Evolutionary conservation across 2,113 vertebrate genomes (phyloP).

Genomic region (Corynorhinus townsendii): DNA sequence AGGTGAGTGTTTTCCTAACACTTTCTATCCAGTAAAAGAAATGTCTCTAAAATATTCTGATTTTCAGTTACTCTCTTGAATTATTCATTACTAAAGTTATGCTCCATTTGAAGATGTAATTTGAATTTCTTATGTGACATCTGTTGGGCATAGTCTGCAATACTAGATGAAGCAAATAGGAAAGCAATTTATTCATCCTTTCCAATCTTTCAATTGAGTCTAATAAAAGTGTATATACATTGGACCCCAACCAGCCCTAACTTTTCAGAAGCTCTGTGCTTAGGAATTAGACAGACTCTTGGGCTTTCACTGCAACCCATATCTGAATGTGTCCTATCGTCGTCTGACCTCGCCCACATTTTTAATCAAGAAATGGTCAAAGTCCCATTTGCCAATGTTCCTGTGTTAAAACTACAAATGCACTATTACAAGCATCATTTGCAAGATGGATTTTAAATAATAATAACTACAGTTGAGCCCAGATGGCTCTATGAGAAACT

Average conservation of each 20-base stretch:
- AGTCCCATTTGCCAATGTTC: neutral
- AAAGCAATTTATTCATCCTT: constrained; percentile 76
- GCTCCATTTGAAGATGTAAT: constrained; percentile 79
- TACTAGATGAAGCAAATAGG: constrained; percentile 74
- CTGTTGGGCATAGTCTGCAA: constrained; percentile 77
- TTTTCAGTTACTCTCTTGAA: constrained; percentile 74
- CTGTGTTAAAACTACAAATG: neutral
- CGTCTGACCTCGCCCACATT: neutral
- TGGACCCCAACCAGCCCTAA: constrained; percentile 50
- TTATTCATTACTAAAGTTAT: constrained; percentile 80
- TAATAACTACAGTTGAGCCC: neutral
- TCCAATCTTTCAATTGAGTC: constrained; percentile 70
- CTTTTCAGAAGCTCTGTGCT: constrained; percentile 43
- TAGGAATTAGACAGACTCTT: constrained; percentile 8
- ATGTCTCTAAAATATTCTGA: constrained; percentile 72
- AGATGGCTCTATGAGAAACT: neutral
- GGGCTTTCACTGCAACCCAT: neutral
- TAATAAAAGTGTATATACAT: constrained; percentile 72
- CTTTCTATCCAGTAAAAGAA: constrained; percentile 61
- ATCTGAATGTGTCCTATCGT: neutral
- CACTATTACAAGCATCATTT: neutral
- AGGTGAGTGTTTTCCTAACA: constrained; percentile 81
- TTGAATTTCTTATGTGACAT: constrained; percentile 82
- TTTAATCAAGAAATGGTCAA: neutral
- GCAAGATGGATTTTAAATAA: neutral